phyloP scores from a whole-genome alignment of 2,888 invertebrate genomes.

The Phoenoteleia sp. region DNA sequence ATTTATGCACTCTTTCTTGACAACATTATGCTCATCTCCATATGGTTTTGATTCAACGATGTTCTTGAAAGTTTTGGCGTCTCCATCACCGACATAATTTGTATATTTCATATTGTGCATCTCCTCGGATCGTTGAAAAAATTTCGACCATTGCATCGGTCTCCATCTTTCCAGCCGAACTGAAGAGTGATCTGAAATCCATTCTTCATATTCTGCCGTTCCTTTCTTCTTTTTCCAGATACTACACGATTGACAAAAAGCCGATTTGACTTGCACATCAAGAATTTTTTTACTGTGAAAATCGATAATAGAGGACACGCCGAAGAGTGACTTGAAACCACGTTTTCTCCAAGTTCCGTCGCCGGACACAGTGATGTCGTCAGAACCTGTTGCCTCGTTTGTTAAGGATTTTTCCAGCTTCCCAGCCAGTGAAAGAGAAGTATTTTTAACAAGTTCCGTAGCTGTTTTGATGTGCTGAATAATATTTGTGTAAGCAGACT shows the following conservation, averaged over 20 bases:
- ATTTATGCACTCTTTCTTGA: not conserved
- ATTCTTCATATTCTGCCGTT: constrained; percentile 1
- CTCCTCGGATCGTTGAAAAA: not conserved
- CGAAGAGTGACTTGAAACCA: not conserved
- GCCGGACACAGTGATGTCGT: constrained; percentile 2
- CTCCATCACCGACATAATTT: constrained; percentile 8
- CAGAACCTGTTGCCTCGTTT: constrained; percentile 8
- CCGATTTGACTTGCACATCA: not conserved
- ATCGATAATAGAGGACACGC: not conserved
- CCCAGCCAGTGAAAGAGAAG: constrained; percentile 4
- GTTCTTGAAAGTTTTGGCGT: not conserved
- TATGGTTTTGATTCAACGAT: not conserved
- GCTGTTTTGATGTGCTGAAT: constrained; percentile 4
- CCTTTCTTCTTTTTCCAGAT: constrained; percentile 1
- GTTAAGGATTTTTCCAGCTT: constrained; percentile 9
- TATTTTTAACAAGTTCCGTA: constrained; percentile 8
- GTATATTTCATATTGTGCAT: constrained; percentile 2
- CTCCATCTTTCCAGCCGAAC: constrained; percentile 9
- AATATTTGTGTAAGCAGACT: constrained; percentile 12
- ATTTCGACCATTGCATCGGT: constrained; percentile 1
- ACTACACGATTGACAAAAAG: not conserved
- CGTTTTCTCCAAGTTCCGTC: constrained; percentile 21
- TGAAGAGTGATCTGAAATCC: not conserved
- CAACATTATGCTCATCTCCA: too few relatives aligned
- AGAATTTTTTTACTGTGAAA: constrained; percentile 8